Evolutionary conservation across 2,888 invertebrate species (phyloP).

Genomic region (Cepaea hortensis): DNA sequence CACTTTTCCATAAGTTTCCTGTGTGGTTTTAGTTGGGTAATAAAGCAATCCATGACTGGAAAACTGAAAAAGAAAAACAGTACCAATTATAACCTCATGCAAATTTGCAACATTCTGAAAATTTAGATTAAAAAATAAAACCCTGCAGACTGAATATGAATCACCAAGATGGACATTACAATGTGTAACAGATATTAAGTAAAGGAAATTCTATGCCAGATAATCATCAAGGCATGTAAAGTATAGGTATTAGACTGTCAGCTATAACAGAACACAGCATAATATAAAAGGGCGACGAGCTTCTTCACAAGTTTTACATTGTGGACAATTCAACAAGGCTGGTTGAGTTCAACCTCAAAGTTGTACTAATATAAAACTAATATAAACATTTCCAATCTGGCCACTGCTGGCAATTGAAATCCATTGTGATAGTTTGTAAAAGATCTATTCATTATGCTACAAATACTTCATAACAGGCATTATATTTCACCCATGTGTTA

Average conservation of each 20-base stretch:
- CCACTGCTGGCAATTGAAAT: too few species aligned
- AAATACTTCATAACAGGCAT: too few species aligned
- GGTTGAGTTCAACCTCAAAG: too few species aligned
- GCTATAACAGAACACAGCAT: too few species aligned
- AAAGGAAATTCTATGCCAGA: not conserved
- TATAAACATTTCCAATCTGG: too few species aligned
- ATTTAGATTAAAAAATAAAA: not conserved
- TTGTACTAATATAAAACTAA: too few species aligned
- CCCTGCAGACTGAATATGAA: not conserved
- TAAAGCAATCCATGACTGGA: not conserved
- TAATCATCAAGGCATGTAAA: not conserved
- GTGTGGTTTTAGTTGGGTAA: conserved; percentile 1
- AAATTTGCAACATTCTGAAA: not conserved
- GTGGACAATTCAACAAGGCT: too few species aligned
- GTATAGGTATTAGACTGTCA: too few species aligned
- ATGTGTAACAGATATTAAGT: not conserved
- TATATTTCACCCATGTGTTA: too few species aligned
- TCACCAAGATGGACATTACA: not conserved
- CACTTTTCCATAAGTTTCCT: not conserved
- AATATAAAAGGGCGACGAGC: not conserved
- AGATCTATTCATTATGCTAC: too few species aligned
- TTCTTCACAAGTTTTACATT: not conserved
- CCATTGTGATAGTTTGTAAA: too few species aligned
- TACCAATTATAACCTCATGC: not conserved
- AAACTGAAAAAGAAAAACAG: conserved; percentile 1